Base-by-base conservation (phyloP, 2,797 vertebrate genomes). In the Onychomys torridus region DNA sequence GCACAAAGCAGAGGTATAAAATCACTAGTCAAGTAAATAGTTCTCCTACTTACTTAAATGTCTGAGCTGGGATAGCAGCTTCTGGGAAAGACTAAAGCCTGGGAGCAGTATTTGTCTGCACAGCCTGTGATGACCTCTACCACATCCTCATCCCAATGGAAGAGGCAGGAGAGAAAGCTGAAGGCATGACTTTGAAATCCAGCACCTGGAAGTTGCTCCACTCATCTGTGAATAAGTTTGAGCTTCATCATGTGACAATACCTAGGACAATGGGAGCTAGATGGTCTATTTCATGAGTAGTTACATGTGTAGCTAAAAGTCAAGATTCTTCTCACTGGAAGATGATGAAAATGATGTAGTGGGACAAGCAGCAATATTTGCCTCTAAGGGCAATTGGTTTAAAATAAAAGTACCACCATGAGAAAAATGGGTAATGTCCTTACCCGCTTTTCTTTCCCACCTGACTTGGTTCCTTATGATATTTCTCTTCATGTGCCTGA, bases 61-160 rank as follows among this genome's bases (percentile, higher is more conserved):
- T 65, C 34, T 52, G 25, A 89, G 23, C 40, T 52, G 78, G 32
- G 40, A 23, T n/a, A 23, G 23, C 55, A 83, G 69, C 21, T 77
- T 69, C 40, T 52, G 34, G 11, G 46, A 52, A 73, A 43, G 6
- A 78, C 29, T 34, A 69, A 21, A n/a, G 27, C 12, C 43, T 69
- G 34, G 11, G 59, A 14, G 17, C 29, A 76, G 29, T 32, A 19
- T 9, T 61, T 32, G 19, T 37, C 63, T 57, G 14, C 40, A 55
- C 1, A 55, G 40, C 10, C 34, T 11, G 0, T 0, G 0, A 34
- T 25, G 12, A n/a, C 5, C 5, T 89, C 65, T 1, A 2, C 4
- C 19, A 29, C 57, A 75, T 55, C 14, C n/a, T 81, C 40, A 9
- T 19, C 61, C 71, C 25, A 25, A 3, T 61, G 69, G 55, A 46